Evolutionary conservation across 2,888 invertebrate genomes (phyloP).

Genomic region (Iphiclides podalirius): DNA sequence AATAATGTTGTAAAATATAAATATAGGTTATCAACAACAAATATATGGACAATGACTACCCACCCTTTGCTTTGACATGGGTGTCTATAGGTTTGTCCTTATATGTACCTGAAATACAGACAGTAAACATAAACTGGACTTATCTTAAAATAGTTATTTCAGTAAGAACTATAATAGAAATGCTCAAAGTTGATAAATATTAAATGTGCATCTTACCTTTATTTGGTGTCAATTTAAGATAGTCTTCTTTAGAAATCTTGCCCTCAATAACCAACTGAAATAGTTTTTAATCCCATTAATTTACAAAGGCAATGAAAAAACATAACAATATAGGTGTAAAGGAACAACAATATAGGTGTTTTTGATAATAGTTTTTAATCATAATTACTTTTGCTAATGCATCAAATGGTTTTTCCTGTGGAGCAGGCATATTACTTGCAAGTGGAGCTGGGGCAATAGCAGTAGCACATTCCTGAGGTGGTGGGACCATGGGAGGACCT

Average conservation of each 20-base stretch:
- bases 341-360: background rate
- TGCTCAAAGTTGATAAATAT: no score
- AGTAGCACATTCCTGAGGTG: constrained; percentile 38
- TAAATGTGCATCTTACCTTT: constrained; percentile 49
- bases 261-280: constrained; percentile 75
- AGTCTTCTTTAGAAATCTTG: constrained; percentile 68
- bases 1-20: no score
- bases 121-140: background rate
- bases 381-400: constrained; percentile 68
- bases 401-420: constrained; percentile 46
- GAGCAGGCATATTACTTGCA: constrained; percentile 5
- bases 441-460: constrained; percentile 28
- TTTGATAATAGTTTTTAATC: constrained; percentile 14
- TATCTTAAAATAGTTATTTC: no score
- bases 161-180: background rate
- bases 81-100: constrained; percentile 41
- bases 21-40: no score
- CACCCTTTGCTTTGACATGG: constrained; percentile 52
- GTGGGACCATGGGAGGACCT: constrained; percentile 38
- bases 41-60: no score
- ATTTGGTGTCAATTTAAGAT: constrained; percentile 66
- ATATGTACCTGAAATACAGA: constrained; percentile 51
- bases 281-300: constrained; percentile 31
- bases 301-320: constrained; percentile 1
- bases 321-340: constrained; percentile 2